A percentile compares a stretch with the other conserved stretches of the same genome.
Conservation (phyloP, 2,797 vertebrate species). For the Gobio occitaniae region DNA sequence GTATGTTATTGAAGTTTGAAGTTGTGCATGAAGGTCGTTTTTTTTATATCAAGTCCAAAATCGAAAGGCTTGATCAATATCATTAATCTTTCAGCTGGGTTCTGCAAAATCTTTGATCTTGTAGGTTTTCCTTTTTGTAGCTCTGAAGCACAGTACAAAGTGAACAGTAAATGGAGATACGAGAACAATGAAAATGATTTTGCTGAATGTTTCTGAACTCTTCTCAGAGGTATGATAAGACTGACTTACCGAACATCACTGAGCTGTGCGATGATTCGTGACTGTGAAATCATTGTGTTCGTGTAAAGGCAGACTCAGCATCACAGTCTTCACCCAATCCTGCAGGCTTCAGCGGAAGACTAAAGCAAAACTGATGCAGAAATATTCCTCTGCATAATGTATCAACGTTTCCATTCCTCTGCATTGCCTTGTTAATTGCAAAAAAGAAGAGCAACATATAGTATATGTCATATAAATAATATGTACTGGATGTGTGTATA, state of each 20-base stretch:
- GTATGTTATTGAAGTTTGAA: background rate
- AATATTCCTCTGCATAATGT: slow-evolving; percentile 22
- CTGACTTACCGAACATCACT: slow-evolving; percentile 4
- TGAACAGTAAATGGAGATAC: background rate
- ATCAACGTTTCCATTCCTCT: background rate
- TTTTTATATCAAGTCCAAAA: background rate
- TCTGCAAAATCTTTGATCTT: slow-evolving; percentile 20
- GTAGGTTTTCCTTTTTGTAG: background rate
- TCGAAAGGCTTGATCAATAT: background rate
- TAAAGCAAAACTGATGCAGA: background rate
- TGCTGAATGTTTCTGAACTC: slow-evolving; percentile 26
- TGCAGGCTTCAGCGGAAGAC: background rate
- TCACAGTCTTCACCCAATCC: background rate
- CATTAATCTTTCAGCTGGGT: slow-evolving; percentile 1
- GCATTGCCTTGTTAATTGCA: slow-evolving; percentile 31
- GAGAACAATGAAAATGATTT: slow-evolving; percentile 1
- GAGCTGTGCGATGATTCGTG: slow-evolving; percentile 11
- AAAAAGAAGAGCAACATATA: background rate
- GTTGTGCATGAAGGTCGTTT: background rate
- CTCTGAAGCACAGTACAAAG: slow-evolving; percentile 2
- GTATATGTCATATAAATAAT: background rate
- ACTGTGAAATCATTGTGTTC: background rate
- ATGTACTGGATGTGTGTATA: no score
- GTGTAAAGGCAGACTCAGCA: background rate
- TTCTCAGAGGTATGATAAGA: slow-evolving; percentile 3